phyloP scores from a whole-genome alignment of 2,797 vertebrate species.

The Enteromius fasciolatus region DNA sequence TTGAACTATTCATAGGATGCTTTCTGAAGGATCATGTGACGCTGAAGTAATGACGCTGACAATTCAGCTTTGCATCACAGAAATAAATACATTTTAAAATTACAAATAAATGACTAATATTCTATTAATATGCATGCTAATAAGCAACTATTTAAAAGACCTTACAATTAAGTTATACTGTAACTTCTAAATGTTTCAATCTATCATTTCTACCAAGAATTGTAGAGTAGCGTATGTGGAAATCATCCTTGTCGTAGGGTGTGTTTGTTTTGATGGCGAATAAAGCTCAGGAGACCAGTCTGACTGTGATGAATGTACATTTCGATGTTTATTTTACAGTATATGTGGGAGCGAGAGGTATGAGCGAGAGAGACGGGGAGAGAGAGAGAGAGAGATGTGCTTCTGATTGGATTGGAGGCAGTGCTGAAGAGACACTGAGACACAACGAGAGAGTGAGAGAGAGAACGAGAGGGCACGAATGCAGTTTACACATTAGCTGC shows the following conservation, averaged over 20 bases:
- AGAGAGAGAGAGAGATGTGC: slow-evolving; percentile 48
- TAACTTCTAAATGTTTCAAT: neutral
- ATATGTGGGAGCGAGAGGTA: slow-evolving; percentile 29
- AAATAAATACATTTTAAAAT: no score
- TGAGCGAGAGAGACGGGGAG: neutral
- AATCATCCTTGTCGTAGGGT: neutral
- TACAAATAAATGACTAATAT: no score
- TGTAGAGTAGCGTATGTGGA: neutral
- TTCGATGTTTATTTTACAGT: slow-evolving; percentile 50
- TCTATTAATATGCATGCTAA: no score
- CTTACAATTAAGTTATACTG: no score
- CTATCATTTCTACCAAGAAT: neutral
- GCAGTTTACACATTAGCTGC: slow-evolving; percentile 49
- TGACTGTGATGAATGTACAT: slow-evolving; percentile 22
- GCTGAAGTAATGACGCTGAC: neutral
- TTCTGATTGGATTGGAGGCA: slow-evolving; percentile 59
- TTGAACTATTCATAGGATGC: neutral
- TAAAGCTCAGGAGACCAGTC: neutral
- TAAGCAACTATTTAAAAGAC: no score
- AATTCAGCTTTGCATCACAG: neutral
- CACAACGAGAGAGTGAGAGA: slow-evolving; percentile 53
- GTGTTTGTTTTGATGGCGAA: neutral
- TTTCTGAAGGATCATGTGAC: neutral
- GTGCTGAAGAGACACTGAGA: slow-evolving; percentile 56
- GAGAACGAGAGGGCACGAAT: slow-evolving; percentile 53